Evolutionary conservation across 2,888 invertebrate genomes (phyloP), one percentile per base, ranked within the genome.

Genomic region (Balanococcus diminutus): DNA sequence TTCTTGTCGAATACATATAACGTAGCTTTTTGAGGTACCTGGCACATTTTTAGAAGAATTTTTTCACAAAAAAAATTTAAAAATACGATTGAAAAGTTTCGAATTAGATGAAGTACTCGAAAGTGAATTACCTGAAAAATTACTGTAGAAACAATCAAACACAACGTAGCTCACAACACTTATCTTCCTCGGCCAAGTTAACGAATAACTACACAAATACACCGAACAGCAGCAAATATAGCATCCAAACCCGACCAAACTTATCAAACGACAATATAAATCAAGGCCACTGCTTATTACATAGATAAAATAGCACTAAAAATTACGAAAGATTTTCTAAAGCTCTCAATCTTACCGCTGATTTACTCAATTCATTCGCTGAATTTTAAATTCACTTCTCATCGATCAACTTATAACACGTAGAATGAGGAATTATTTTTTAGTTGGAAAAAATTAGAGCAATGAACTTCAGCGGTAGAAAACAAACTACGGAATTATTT

Each of bases 211-310:
- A 75, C 31, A 14, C n/a, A 75, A 1, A 75, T 32, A 75, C 5
- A 32, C n/a, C 25, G 25, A n/a, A n/a, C n/a, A n/a, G 4, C 9
- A 31, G 75, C 25, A 32, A 31, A 25, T 75, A 32, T 25, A 25
- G 1, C 22, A 11, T 25, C 61, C 32, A 32, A 75, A 75, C 75
- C 32, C 16, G n/a, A 75, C 75, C 5, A 16, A 75, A 75, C 75
- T 75, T 75, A 75, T 75, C 32, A 75, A 72, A n/a, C 75, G 3
- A 32, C 75, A 75, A 5, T 5, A 75, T 11, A 8, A 31, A 32
- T 32, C 31, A 75, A 75, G 75, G 75, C 75, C 75, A 75, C n/a
- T 4, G n/a, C n/a, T 75, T n/a, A 75, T 75, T 32, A 32, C 75
- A 32, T 75, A 75, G 19, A 75, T 61, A 61, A 61, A 22, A 46